These are phyloP conservation scores for Hypanus sabinus DNA, from an alignment of 2,113 vertebrate species.

Conservation along the genomic window DNA sequence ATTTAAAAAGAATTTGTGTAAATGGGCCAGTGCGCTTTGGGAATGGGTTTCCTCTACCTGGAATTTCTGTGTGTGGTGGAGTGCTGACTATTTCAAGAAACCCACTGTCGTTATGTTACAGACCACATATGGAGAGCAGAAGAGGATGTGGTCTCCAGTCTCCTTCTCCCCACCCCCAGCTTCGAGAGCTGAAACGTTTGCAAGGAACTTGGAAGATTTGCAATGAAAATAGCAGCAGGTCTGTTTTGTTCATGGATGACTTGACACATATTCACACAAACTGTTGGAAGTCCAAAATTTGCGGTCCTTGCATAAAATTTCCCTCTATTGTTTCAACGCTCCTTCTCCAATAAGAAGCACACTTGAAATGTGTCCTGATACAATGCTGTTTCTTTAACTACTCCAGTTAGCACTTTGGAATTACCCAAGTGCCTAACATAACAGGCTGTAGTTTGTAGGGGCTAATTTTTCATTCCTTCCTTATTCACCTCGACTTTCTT, in stretches of 20 bases:
- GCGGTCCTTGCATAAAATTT: neutral
- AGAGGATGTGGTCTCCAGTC: neutral
- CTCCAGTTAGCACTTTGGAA: neutral
- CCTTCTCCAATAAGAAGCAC: neutral
- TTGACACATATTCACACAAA: neutral
- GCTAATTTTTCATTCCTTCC: neutral
- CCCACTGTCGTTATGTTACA: neutral
- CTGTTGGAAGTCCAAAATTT: neutral
- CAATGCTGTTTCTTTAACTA: neutral
- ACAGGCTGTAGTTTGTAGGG: neutral
- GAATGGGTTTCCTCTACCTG: neutral
- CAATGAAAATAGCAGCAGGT: neutral
- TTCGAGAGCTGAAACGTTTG: neutral
- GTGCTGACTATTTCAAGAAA: neutral
- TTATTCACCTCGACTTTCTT: slow-evolving; percentile 7
- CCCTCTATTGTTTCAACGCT: neutral
- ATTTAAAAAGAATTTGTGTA: no score
- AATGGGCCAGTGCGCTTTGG: neutral
- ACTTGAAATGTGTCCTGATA: neutral
- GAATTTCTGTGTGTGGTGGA: neutral
- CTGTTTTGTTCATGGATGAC: neutral
- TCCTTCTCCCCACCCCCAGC: neutral
- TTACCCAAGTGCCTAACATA: neutral
- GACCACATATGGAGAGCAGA: neutral
- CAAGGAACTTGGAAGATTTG: neutral